phyloP scores from a whole-genome alignment of 2,797 vertebrate species.

The Eulemur mongoz region DNA sequence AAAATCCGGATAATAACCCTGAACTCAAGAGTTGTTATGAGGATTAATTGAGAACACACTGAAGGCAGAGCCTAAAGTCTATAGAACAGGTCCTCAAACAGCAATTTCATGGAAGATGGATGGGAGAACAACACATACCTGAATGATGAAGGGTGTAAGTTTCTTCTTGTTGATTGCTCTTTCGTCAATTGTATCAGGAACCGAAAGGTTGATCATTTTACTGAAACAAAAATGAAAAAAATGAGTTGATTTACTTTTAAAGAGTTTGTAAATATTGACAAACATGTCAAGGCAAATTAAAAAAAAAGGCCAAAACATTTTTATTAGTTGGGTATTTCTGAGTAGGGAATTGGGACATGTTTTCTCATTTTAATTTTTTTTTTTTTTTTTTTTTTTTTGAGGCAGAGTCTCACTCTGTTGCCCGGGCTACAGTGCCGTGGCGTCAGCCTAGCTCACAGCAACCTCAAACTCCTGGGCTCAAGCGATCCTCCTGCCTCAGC shows the following conservation, averaged over 20 bases:
- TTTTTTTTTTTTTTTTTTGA: neutral
- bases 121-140: slow-evolving; percentile 84
- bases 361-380: slow-evolving; percentile 22
- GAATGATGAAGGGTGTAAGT: slow-evolving; percentile 94
- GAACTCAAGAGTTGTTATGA: neutral
- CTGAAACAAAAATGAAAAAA: slow-evolving; percentile 80
- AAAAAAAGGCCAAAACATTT: neutral
- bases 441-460: no score
- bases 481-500: no score
- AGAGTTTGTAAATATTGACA: neutral
- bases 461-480: no score
- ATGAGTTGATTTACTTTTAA: neutral
- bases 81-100: neutral
- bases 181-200: slow-evolving; percentile 97
- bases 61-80: neutral
- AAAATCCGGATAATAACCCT: neutral
- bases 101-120: neutral
- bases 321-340: neutral
- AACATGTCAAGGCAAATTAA: neutral
- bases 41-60: neutral
- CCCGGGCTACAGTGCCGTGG: no score
- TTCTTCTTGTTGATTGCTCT: slow-evolving; percentile 98
- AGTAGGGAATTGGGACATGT: neutral
- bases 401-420: no score
- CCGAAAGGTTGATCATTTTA: slow-evolving; percentile 98